A percentile compares a stretch with the other conserved stretches of the same genome.
Evolutionary conservation across 2,797 vertebrate species (phyloP).

Genomic region (Crocidura indochinensis): DNA sequence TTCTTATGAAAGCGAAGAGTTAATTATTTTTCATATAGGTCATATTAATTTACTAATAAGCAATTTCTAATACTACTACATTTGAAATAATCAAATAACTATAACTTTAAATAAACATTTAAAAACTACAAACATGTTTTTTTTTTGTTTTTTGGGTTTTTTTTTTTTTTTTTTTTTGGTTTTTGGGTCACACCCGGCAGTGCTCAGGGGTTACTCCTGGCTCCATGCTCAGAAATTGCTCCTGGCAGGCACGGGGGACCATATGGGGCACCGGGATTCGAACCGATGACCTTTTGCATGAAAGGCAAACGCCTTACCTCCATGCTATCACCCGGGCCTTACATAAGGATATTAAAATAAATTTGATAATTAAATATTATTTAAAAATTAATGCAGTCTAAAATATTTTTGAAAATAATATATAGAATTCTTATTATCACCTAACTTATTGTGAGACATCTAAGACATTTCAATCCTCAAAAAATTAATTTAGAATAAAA

Average conservation of each 20-base stretch:
- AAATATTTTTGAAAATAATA: slow-evolving; percentile 6
- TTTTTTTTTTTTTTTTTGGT: no score
- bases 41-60: not conserved
- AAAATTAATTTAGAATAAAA: slow-evolving; percentile 50
- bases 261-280: no score
- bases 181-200: no score
- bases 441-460: not conserved
- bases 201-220: no score
- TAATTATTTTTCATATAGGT: not conserved
- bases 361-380: slow-evolving; percentile 17
- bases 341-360: not conserved
- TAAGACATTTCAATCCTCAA: not conserved
- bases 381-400: not conserved
- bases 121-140: no score
- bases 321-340: no score
- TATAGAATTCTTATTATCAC: not conserved
- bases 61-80: not conserved
- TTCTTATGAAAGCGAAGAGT: not conserved
- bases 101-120: not conserved
- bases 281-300: no score
- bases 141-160: no score
- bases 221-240: no score
- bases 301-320: no score
- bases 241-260: no score
- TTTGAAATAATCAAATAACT: slow-evolving; percentile 40